Conservation (phyloP, 2,888 invertebrate species). For the Fragum fragum region DNA sequence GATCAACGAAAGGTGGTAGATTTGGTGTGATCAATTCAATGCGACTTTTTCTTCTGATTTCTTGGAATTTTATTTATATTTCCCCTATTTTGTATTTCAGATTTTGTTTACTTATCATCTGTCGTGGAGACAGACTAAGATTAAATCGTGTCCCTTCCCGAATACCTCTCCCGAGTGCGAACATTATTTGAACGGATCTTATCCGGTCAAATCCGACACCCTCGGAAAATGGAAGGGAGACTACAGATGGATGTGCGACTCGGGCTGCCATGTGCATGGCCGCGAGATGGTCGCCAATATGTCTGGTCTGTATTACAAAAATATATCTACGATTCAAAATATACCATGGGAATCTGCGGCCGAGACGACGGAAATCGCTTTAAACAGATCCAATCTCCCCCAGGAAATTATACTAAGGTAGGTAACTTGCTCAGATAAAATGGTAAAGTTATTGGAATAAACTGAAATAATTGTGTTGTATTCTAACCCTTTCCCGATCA, state of each 20-base stretch:
- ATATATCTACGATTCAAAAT: not conserved
- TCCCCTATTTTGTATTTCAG: conserved; percentile 5
- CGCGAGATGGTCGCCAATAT: not conserved
- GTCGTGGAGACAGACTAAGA: conserved; percentile 2
- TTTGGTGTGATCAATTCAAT: too few species aligned
- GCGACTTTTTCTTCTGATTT: too few species aligned
- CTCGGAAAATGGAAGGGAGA: not conserved
- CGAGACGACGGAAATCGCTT: not conserved
- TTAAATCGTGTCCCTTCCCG: not conserved
- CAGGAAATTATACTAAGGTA: not conserved
- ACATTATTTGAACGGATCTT: not conserved
- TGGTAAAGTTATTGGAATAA: too few species aligned
- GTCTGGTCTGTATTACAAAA: conserved; percentile 4
- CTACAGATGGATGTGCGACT: not conserved
- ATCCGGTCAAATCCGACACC: not conserved
- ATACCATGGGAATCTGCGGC: conserved; percentile 6
- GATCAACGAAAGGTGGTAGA: too few species aligned
- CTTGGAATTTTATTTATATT: too few species aligned
- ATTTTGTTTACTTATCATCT: conserved; percentile 10
- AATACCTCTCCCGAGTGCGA: not conserved
- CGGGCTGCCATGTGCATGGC: not conserved
- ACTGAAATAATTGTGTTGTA: too few species aligned
- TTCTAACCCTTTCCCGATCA: too few species aligned
- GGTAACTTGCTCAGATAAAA: too few species aligned
- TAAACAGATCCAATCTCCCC: not conserved